These are phyloP conservation scores for Drosophila vallismaia DNA, from an alignment of 2,888 invertebrate species.

Conservation along the genomic window DNA sequence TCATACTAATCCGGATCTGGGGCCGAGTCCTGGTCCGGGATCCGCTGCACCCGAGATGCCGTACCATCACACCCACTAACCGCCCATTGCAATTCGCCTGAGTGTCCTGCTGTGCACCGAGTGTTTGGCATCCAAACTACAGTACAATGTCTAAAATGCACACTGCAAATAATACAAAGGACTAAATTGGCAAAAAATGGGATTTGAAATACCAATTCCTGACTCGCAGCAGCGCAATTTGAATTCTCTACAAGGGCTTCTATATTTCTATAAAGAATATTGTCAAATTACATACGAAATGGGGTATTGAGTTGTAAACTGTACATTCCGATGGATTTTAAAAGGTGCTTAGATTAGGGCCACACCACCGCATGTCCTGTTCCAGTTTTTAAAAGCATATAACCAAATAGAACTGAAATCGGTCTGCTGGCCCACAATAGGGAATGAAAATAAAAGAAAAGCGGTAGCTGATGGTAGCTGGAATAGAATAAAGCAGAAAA, in stretches of 20 bases:
- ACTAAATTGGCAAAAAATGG: constrained; percentile 34
- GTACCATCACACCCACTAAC: neutral
- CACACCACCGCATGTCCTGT: constrained; percentile 26
- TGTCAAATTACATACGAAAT: constrained; percentile 3
- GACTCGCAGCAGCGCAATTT: constrained; percentile 1
- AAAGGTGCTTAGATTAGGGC: neutral
- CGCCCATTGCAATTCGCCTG: constrained; percentile 55
- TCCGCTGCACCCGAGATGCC: neutral
- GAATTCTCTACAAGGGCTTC: constrained; percentile 15
- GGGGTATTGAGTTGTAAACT: constrained; percentile 8
- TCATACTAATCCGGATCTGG: constrained; percentile 7
- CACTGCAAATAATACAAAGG: constrained; percentile 58
- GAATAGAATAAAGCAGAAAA: constrained; percentile 1
- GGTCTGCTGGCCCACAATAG: constrained; percentile 12
- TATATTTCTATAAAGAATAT: neutral
- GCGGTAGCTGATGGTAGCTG: constrained; percentile 4
- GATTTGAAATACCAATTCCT: neutral
- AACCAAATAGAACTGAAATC: constrained; percentile 19
- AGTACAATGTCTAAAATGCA: constrained; percentile 74
- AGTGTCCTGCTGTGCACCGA: constrained; percentile 62
- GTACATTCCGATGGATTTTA: constrained; percentile 5
- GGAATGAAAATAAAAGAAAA: constrained; percentile 12
- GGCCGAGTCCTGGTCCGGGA: neutral
- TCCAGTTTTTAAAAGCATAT: constrained; percentile 12
- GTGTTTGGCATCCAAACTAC: constrained; percentile 49